Evolutionary conservation across 1,140 invertebrate species (phyloP), one percentile per base, ranked within the genome.

Genomic region (Copidosoma floridanum): DNA sequence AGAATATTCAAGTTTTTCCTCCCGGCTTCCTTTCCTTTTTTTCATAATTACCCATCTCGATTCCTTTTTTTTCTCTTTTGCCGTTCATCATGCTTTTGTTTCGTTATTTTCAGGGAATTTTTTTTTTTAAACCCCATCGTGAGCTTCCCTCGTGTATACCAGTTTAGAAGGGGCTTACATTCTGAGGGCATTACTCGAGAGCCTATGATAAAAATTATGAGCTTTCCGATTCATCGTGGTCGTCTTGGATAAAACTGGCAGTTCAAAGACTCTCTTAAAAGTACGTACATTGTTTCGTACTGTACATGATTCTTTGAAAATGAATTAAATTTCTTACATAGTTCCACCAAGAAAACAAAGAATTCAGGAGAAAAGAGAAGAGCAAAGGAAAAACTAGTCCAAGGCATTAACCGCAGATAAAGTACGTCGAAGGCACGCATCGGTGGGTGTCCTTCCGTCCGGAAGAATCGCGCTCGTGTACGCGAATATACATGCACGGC

Each of bases 1-100:
- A 63, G 61, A 58, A 63, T 63, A 63, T 54, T 58, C 57, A 57
- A 63, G 47, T 48, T 57, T 54, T 37, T 37, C n/a, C n/a, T n/a
- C n/a, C n/a, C n/a, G n/a, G n/a, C 29, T 6, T 35, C 32, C 14
- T 6, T 14, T 14, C 32, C 7, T 14, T 35, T 35, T 6, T 14
- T 6, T 14, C 14, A 8, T 14, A 35, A 14, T 35, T 35, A 8
- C 32, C 32, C 14, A 8, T 35, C 14, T 35, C n/a, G 14, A 18
- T 35, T 41, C 41, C 16, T 24, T 27, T 10, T 32, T 23, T 23
- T 20, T 7, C 2, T 14, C 32, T 26, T 16, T 29, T 43, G 14
- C 16, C 0, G 20, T 53, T 16, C 50, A 11, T 29, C 23, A 26
- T 2, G 21, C 14, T 51, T 53, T 24, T 38, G 27, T 37, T 5